phyloP scores from a whole-genome alignment of 2,113 vertebrate genomes.

The Callipepla squamata region DNA sequence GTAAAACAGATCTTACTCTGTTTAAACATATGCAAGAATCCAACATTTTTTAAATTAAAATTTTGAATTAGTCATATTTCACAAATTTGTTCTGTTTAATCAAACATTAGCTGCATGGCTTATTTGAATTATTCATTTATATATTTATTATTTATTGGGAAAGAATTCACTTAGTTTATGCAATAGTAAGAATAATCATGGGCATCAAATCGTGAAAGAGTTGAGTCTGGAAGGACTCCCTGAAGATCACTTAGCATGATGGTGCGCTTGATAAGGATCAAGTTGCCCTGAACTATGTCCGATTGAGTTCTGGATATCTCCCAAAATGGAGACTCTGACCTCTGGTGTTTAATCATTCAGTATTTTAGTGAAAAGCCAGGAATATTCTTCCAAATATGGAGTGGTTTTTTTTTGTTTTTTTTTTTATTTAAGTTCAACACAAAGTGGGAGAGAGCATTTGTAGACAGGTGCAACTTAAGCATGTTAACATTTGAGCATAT shows the following conservation, averaged over 20 bases:
- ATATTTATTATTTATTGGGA: slow-evolving; percentile 27
- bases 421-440: background rate
- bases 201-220: background rate
- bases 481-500: slow-evolving; percentile 7
- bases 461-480: slow-evolving; percentile 20
- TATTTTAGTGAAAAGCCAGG: background rate
- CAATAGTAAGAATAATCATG: slow-evolving; percentile 26
- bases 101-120: slow-evolving; percentile 20
- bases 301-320: background rate
- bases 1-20: background rate
- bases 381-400: slow-evolving; percentile 29
- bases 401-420: background rate
- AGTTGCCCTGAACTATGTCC: background rate
- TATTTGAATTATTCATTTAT: background rate
- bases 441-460: slow-evolving; percentile 2
- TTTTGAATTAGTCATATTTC: background rate
- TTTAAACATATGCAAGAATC: background rate
- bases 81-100: slow-evolving; percentile 22
- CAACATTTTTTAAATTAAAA: background rate
- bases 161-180: slow-evolving; percentile 50
- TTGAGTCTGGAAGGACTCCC: background rate
- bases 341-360: background rate
- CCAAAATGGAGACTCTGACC: too few species aligned
- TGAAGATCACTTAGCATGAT: background rate
- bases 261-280: rapidly evolving